Percentiles rank a stretch among this genome's conserved stretches.
Conservation (phyloP, 2,888 invertebrate genomes). For the Coecobrya sp. region DNA sequence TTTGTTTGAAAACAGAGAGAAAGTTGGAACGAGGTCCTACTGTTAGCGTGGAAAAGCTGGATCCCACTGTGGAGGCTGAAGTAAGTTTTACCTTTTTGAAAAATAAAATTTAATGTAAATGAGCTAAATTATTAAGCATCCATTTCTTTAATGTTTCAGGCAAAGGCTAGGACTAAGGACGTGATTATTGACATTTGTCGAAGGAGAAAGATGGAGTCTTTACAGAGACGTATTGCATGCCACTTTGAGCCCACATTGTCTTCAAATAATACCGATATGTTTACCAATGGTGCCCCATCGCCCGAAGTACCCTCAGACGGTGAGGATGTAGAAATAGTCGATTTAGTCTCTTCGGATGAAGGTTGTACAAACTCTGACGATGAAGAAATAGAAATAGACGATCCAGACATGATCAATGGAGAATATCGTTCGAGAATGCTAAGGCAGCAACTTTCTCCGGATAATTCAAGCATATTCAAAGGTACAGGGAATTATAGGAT, state of each 20-base stretch:
- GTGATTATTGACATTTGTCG: constrained; percentile 53
- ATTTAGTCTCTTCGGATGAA: constrained; percentile 63
- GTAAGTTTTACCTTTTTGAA: constrained; percentile 24
- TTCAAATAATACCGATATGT: neutral
- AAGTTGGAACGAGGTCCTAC: neutral
- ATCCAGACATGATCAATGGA: neutral
- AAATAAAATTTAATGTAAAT: neutral
- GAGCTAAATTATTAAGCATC: neutral
- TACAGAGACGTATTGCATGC: constrained; percentile 24
- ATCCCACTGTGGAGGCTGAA: constrained; percentile 57
- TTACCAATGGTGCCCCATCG: neutral
- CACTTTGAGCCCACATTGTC: neutral
- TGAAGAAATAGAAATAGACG: neutral
- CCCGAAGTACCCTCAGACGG: neutral
- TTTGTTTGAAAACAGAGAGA: neutral
- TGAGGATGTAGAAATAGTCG: constrained; percentile 45
- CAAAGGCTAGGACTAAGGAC: constrained; percentile 56
- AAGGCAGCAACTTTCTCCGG: neutral
- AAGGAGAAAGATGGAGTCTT: constrained; percentile 5
- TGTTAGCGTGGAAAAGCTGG: constrained; percentile 39
- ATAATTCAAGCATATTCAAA: neutral
- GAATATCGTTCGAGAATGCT: neutral
- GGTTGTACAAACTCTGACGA: neutral
- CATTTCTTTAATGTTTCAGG: no score
- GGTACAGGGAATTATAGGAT: neutral